phyloP scores from a whole-genome alignment of 1,140 invertebrate species.

The Melipona quadrifasciata region DNA sequence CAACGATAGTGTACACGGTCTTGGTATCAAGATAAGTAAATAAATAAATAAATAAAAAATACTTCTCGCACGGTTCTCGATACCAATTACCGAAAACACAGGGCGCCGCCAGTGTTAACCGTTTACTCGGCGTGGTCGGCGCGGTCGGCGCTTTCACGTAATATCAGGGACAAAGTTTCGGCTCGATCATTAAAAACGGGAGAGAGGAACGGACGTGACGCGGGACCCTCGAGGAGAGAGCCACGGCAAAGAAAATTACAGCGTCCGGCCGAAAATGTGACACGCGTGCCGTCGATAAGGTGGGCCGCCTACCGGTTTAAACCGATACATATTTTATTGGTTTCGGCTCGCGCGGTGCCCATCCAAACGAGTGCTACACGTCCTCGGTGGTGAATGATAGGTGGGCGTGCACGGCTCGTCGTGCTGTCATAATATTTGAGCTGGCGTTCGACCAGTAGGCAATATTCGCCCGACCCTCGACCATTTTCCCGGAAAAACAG shows the following conservation, averaged over 20 bases:
- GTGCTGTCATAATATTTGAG: constrained; percentile 67
- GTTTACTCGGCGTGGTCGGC: background rate
- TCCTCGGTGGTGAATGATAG: constrained; percentile 59
- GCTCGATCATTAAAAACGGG: constrained; percentile 37
- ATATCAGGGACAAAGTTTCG: constrained; percentile 28
- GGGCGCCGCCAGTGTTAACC: background rate
- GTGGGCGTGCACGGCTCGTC: constrained; percentile 67
- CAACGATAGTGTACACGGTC: too few relatives aligned
- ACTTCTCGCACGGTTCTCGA: too few relatives aligned
- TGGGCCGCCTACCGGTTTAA: constrained; percentile 66
- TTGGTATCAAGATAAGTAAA: too few relatives aligned
- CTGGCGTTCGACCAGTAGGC: constrained; percentile 27
- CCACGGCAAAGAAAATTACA: constrained; percentile 66
- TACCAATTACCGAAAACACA: background rate
- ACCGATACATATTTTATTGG: constrained; percentile 73
- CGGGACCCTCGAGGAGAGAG: background rate
- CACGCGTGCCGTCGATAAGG: constrained; percentile 61
- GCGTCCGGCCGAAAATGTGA: constrained; percentile 43
- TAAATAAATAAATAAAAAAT: background rate
- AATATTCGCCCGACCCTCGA: constrained; percentile 8
- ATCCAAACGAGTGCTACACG: background rate
- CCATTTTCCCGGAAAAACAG: background rate
- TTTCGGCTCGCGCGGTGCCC: background rate
- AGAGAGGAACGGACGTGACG: background rate
- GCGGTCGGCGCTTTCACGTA: background rate